These are phyloP conservation scores for Caenorhabditis sp. DNA, from an alignment of 2,888 invertebrate species.

Conservation along the genomic window DNA sequence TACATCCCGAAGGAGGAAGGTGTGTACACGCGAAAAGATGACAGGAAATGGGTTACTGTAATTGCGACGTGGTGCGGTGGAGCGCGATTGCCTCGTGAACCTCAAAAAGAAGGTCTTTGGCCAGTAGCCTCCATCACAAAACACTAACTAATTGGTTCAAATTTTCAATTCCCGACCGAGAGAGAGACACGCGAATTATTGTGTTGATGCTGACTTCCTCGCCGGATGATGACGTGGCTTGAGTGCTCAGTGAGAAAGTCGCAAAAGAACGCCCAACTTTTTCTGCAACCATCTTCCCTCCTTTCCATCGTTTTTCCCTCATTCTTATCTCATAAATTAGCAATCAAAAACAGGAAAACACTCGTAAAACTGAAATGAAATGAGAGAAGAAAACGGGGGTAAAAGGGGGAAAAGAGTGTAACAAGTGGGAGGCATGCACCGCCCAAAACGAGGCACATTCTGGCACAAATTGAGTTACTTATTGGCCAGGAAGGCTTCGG, in stretches of 20 bases:
- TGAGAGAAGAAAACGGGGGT: background rate
- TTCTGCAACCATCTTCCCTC: too few relatives aligned
- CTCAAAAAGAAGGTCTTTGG: too few relatives aligned
- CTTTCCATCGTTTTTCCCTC: too few relatives aligned
- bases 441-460: conserved; percentile 1
- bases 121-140: background rate
- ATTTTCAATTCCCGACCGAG: conserved; percentile 4
- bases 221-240: conserved; percentile 7
- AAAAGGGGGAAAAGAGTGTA: background rate
- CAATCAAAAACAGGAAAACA: background rate
- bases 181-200: too few relatives aligned
- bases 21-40: conserved; percentile 1
- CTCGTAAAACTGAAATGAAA: conserved; percentile 10
- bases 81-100: too few relatives aligned
- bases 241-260: too few relatives aligned
- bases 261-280: too few relatives aligned
- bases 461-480: conserved; percentile 25
- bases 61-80: too few relatives aligned
- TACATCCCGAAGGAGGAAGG: conserved; percentile 21
- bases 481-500: background rate
- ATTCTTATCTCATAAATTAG: too few relatives aligned
- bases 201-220: too few relatives aligned
- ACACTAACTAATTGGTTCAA: background rate
- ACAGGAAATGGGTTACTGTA: too few relatives aligned
- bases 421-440: background rate